Conservation (phyloP, 2,888 invertebrate genomes). For the Apomyelois bistriatella region DNA sequence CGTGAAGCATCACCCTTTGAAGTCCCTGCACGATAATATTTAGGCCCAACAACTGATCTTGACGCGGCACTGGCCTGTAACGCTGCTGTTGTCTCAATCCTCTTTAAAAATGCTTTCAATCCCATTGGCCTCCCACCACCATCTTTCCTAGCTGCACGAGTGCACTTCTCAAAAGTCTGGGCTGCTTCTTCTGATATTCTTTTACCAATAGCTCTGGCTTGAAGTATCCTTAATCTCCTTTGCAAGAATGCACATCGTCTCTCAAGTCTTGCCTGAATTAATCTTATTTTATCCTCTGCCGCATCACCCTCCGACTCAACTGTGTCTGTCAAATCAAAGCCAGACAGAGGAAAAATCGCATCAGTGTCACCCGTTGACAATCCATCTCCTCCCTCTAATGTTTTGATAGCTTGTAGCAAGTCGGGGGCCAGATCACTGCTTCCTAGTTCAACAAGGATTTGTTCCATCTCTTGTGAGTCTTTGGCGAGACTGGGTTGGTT, state of each 20-base stretch:
- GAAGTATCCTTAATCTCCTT: conserved; percentile 87
- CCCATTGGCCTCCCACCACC: conserved; percentile 68
- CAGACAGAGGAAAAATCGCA: conserved; percentile 65
- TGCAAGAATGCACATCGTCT: conserved; percentile 85
- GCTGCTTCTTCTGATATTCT: conserved; percentile 89
- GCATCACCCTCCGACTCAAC: conserved; percentile 75
- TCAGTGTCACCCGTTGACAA: conserved; percentile 71
- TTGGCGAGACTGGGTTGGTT: conserved; percentile 78
- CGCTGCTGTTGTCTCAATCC: conserved; percentile 63
- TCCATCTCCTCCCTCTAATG: conserved; percentile 80
- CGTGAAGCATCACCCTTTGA: conserved; percentile 89
- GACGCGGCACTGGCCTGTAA: conserved; percentile 68
- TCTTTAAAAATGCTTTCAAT: conserved; percentile 65
- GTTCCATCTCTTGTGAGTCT: conserved; percentile 83
- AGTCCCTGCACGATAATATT: conserved; percentile 73
- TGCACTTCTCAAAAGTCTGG: conserved; percentile 83
- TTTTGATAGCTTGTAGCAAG: conserved; percentile 87
- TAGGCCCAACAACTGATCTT: conserved; percentile 55
- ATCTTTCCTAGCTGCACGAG: conserved; percentile 84
- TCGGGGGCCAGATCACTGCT: conserved; percentile 82
- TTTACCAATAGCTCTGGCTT: conserved; percentile 86
- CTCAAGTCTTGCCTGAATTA: conserved; percentile 82
- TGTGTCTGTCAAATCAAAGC: conserved; percentile 70
- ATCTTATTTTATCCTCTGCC: conserved; percentile 74
- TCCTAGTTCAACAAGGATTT: conserved; percentile 81